Conservation (phyloP, 1,140 invertebrate species). For the Conopomorpha cramerella region DNA sequence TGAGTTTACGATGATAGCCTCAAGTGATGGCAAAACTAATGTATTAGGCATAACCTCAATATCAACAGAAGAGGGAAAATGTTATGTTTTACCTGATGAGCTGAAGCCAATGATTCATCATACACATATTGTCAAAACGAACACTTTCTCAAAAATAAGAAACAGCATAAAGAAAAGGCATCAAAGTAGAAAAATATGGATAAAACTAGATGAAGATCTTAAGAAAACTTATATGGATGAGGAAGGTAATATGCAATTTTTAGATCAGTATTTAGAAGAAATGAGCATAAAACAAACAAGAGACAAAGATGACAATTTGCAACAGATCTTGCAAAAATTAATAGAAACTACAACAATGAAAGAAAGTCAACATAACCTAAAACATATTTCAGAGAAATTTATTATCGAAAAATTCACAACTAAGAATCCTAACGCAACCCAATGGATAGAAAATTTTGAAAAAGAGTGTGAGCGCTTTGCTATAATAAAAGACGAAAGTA, state of each 20-base stretch:
- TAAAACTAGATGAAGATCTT: slow-evolving; percentile 10
- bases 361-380: no score
- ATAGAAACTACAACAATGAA: not conserved
- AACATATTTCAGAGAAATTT: slow-evolving; percentile 2
- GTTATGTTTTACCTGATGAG: slow-evolving; percentile 11
- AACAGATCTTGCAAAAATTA: slow-evolving; percentile 11
- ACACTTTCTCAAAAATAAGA: no score
- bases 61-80: slow-evolving; percentile 4
- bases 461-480: not conserved
- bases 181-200: slow-evolving; percentile 15
- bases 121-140: slow-evolving; percentile 8
- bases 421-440: slow-evolving; percentile 1
- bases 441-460: slow-evolving; percentile 1
- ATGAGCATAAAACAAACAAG: slow-evolving; percentile 6
- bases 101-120: slow-evolving; percentile 9
- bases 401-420: slow-evolving; percentile 1
- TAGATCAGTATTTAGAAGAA: slow-evolving; percentile 13
- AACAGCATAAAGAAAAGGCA: slow-evolving; percentile 12
- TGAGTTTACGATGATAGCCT: slow-evolving; percentile 11
- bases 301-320: no score
- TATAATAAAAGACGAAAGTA: slow-evolving; percentile 1
- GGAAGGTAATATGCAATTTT: slow-evolving; percentile 13
- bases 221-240: slow-evolving; percentile 12
- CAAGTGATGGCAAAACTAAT: slow-evolving; percentile 11
- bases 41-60: slow-evolving; percentile 10